phyloP scores from a whole-genome alignment of 2,888 invertebrate species.

The Limulus polyphemus region DNA sequence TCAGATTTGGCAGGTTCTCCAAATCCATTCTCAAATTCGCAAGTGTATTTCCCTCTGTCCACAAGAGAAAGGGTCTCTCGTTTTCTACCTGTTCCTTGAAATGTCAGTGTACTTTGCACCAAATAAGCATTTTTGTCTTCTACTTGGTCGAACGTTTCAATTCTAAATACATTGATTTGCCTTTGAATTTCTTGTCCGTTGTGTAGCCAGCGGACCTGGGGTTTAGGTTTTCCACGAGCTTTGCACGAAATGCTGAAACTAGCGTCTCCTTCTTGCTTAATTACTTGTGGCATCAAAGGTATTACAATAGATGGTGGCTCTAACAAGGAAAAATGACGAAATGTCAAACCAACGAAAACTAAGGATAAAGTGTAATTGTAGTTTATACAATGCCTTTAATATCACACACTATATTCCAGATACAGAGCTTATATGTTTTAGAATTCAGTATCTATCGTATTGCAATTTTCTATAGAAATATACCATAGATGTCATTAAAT shows the following conservation, averaged over 20 bases:
- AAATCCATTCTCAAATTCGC: conserved; percentile 78
- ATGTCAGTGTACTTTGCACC: conserved; percentile 67
- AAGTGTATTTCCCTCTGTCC: conserved; percentile 75
- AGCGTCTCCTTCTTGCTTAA: conserved; percentile 54
- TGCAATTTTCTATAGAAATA: too few relatives aligned
- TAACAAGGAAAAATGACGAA: conserved; percentile 6
- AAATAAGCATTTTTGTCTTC: conserved; percentile 64
- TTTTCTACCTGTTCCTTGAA: conserved; percentile 57
- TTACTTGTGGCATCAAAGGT: conserved; percentile 46
- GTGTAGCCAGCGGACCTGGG: conserved; percentile 71
- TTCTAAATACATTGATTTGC: conserved; percentile 42
- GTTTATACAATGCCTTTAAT: too few relatives aligned
- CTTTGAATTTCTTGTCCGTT: conserved; percentile 34
- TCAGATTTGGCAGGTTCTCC: conserved; percentile 65
- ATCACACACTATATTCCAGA: too few relatives aligned
- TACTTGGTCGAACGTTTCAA: conserved; percentile 58
- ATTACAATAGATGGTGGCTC: conserved; percentile 74
- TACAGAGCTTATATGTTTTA: too few relatives aligned
- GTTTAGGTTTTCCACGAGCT: conserved; percentile 76
- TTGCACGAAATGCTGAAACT: conserved; percentile 69
- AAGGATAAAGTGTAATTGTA: too few relatives aligned
- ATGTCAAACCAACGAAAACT: too few relatives aligned
- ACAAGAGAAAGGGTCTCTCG: conserved; percentile 41
- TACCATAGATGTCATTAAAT: too few relatives aligned
- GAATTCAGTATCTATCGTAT: too few relatives aligned